These are phyloP conservation scores for Chloroceryle inda DNA, from an alignment of 2,797 vertebrate genomes.

Conservation along the genomic window DNA sequence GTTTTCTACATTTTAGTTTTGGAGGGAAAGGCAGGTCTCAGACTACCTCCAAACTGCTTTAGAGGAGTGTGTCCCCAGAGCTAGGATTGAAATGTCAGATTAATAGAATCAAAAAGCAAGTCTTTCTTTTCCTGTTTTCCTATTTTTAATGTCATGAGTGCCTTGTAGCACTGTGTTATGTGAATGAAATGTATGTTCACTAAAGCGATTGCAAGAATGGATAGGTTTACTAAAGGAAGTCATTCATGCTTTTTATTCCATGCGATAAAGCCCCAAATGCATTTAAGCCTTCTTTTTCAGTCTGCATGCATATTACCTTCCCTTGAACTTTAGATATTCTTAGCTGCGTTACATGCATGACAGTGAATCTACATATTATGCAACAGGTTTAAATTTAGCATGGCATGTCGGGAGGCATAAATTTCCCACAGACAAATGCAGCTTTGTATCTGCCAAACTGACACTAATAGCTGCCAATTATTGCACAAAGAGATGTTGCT, in stretches of 20 bases:
- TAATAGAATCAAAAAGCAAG: background rate
- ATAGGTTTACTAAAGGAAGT: background rate
- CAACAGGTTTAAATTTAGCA: conserved; percentile 61
- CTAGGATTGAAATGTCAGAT: background rate
- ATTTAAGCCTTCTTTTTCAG: background rate
- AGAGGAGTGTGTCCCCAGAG: background rate
- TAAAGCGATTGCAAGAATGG: background rate
- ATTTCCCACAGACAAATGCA: conserved; percentile 33
- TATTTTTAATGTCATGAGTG: background rate
- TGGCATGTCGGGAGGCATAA: conserved; percentile 32
- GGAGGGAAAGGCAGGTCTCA: background rate
- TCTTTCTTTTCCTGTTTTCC: background rate
- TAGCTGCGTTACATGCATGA: conserved; percentile 10
- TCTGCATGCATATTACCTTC: background rate
- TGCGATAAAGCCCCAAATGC: background rate
- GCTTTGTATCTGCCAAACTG: conserved; percentile 1
- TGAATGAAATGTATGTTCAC: background rate
- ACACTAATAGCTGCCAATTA: conserved; percentile 45
- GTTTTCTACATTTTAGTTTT: background rate
- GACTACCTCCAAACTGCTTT: background rate
- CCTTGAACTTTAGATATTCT: conserved; percentile 50
- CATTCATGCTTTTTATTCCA: background rate
- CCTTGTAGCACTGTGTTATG: background rate
- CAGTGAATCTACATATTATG: conserved; percentile 56
- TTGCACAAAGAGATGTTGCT: background rate